Percentiles rank a stretch among this genome's conserved stretches.
These are phyloP conservation scores for Sanderia malayensis DNA, from an alignment of 30 jellyfish, hydroid and myxozoan genomes.

Conservation along the genomic window DNA sequence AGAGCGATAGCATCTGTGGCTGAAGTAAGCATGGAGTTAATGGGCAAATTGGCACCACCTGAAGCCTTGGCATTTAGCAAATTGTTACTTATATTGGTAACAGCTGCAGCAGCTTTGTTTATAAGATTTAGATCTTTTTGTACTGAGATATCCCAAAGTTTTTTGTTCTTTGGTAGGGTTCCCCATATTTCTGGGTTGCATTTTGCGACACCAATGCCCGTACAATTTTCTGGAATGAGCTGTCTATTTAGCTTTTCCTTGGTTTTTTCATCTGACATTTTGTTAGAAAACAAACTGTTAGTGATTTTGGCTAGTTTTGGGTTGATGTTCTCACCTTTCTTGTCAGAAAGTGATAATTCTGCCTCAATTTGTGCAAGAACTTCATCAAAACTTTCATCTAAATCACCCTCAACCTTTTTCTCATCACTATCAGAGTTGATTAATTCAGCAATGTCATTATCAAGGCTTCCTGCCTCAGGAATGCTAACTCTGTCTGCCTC, in stretches of 20 bases:
- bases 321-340: background rate
- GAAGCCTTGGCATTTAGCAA: conserved; percentile 19
- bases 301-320: background rate
- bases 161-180: conserved; percentile 1
- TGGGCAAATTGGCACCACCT: background rate
- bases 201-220: conserved; percentile 19
- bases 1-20: conserved; percentile 23
- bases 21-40: conserved; percentile 25
- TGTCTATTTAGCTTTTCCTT: conserved; percentile 14
- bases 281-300: background rate
- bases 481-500: background rate
- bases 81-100: background rate
- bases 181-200: conserved; percentile 36
- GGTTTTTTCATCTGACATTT: conserved; percentile 11
- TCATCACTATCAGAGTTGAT: too few species aligned
- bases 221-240: conserved; percentile 26
- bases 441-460: background rate
- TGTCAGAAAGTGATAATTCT: background rate
- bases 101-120: background rate
- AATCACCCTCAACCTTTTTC: background rate
- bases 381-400: background rate
- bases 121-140: conserved; percentile 14
- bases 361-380: background rate
- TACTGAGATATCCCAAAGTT: conserved; percentile 10
- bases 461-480: background rate